Evolutionary conservation across 2,888 invertebrate genomes (phyloP).

Genomic region (Leptothorax acervorum): DNA sequence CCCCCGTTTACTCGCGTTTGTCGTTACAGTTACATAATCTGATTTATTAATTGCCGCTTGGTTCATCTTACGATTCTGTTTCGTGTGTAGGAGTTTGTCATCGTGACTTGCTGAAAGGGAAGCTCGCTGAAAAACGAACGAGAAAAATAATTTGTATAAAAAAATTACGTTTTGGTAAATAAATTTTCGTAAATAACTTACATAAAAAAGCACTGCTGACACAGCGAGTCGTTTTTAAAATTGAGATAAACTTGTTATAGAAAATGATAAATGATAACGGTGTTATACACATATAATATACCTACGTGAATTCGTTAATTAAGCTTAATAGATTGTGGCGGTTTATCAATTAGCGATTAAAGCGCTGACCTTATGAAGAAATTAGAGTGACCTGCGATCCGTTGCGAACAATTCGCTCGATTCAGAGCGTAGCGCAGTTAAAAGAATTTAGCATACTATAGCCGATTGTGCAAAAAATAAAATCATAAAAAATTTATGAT

Average conservation of each 20-base stretch:
- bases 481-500: no score
- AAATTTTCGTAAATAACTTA: neutral
- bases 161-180: no score
- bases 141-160: neutral
- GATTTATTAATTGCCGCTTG: conserved; percentile 15
- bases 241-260: neutral
- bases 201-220: no score
- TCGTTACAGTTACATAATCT: neutral
- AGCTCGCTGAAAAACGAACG: neutral
- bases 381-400: conserved; percentile 18
- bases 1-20: neutral
- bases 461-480: neutral
- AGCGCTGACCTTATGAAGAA: neutral
- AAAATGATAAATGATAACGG: neutral
- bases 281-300: neutral
- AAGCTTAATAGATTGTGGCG: conserved; percentile 13
- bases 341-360: conserved; percentile 25
- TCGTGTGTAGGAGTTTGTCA: neutral
- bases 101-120: neutral
- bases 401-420: neutral
- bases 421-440: neutral
- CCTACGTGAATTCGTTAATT: neutral
- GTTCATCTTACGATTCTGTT: neutral
- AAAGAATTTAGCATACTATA: neutral
- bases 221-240: neutral